phyloP scores from a whole-genome alignment of 2,888 invertebrate species.

The Rhingia rostrata region DNA sequence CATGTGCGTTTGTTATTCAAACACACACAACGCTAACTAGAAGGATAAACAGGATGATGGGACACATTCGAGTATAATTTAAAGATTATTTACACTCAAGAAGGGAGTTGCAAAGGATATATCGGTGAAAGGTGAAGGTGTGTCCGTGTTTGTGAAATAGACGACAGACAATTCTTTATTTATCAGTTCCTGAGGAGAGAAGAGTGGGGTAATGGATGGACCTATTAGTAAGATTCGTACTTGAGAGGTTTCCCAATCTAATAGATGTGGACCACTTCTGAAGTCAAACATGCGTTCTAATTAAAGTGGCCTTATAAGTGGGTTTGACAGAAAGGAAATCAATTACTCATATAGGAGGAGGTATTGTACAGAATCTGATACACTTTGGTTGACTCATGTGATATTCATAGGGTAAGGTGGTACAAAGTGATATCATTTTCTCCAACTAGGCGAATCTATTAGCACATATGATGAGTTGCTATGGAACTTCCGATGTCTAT shows the following conservation, averaged over 20 bases:
- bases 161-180: conserved; percentile 7
- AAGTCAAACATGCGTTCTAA: conserved; percentile 14
- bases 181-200: background rate
- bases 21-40: conserved; percentile 23
- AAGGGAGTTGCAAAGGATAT: background rate
- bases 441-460: too few species aligned
- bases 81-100: conserved; percentile 52
- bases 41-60: background rate
- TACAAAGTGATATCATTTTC: too few species aligned
- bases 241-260: conserved; percentile 11
- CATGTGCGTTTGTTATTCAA: conserved; percentile 42
- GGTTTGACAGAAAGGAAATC: background rate
- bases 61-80: conserved; percentile 34
- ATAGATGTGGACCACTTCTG: background rate
- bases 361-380: background rate
- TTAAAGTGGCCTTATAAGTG: background rate
- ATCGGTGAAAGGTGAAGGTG: conserved; percentile 6
- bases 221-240: conserved; percentile 22
- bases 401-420: too few species aligned
- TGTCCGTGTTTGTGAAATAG: conserved; percentile 19
- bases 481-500: too few species aligned
- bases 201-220: conserved; percentile 19
- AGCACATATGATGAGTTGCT: too few species aligned
- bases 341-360: background rate
- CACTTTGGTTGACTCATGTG: too few species aligned